Conservation (phyloP, 1,140 invertebrate genomes). For the Drosophila azteca region DNA sequence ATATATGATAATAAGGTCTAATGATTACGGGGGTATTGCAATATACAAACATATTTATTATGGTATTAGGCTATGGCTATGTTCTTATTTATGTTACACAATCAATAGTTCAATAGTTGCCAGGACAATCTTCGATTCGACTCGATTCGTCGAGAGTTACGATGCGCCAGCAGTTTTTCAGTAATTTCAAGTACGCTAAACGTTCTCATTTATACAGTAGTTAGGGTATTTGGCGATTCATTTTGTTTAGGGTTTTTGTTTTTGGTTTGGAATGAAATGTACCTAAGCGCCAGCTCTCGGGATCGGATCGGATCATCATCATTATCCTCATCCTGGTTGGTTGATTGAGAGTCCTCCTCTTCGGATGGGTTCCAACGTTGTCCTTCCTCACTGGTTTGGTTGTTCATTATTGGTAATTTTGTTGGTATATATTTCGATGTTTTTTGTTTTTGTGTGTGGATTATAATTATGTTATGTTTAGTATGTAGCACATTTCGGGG, state of each 20-base stretch:
- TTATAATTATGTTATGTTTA: constrained; percentile 59
- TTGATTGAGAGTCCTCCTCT: constrained; percentile 12
- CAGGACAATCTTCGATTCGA: constrained; percentile 22
- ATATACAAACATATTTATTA: constrained; percentile 37
- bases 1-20: constrained; percentile 35
- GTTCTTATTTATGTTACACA: constrained; percentile 53
- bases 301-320: too few relatives aligned
- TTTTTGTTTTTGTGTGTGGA: constrained; percentile 7
- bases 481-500: constrained; percentile 28
- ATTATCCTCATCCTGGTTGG: constrained; percentile 41
- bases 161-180: constrained; percentile 63
- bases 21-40: constrained; percentile 40
- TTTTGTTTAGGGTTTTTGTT: constrained; percentile 22
- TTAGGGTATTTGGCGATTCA: constrained; percentile 54
- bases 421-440: constrained; percentile 10
- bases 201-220: constrained; percentile 52
- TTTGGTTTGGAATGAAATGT: constrained; percentile 45
- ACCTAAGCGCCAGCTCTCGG: constrained; percentile 55
- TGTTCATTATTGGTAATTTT: neutral
- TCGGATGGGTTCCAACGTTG: constrained; percentile 25
- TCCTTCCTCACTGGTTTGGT: constrained; percentile 37
- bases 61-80: constrained; percentile 34
- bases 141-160: constrained; percentile 46
- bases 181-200: constrained; percentile 62
- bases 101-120: constrained; percentile 46